phyloP scores from a whole-genome alignment of 2,888 invertebrate genomes.

The Dryomyza anilis region DNA sequence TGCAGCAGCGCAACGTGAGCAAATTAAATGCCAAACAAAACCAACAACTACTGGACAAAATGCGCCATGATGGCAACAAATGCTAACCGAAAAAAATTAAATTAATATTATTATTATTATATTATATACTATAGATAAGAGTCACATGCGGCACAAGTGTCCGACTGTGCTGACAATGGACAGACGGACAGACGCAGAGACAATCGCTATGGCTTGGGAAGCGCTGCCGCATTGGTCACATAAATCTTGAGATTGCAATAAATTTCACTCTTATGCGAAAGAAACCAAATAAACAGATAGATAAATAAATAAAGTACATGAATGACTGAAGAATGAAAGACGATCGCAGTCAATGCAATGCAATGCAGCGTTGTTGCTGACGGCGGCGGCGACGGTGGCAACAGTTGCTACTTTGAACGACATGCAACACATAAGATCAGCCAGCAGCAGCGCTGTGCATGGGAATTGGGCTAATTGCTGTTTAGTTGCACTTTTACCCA shows the following conservation, averaged over 20 bases:
- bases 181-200: not conserved
- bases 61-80: not conserved
- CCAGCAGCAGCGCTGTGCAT: constrained; percentile 35
- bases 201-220: not conserved
- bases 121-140: too few species aligned
- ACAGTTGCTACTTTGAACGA: not conserved
- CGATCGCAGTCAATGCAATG: too few species aligned
- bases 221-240: not conserved
- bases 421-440: not conserved
- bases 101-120: too few species aligned
- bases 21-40: not conserved
- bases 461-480: constrained; percentile 60
- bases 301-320: too few species aligned
- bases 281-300: too few species aligned
- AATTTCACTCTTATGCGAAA: constrained; percentile 17
- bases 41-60: not conserved
- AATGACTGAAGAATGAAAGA: too few species aligned
- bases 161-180: not conserved
- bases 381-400: not conserved
- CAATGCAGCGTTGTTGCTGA: too few species aligned
- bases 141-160: too few species aligned
- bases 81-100: constrained; percentile 14
- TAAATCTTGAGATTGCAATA: constrained; percentile 5
- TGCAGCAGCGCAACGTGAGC: not conserved
- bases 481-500: constrained; percentile 59